Conservation (phyloP, 2,888 invertebrate genomes). For the Agrypnus murinus region DNA sequence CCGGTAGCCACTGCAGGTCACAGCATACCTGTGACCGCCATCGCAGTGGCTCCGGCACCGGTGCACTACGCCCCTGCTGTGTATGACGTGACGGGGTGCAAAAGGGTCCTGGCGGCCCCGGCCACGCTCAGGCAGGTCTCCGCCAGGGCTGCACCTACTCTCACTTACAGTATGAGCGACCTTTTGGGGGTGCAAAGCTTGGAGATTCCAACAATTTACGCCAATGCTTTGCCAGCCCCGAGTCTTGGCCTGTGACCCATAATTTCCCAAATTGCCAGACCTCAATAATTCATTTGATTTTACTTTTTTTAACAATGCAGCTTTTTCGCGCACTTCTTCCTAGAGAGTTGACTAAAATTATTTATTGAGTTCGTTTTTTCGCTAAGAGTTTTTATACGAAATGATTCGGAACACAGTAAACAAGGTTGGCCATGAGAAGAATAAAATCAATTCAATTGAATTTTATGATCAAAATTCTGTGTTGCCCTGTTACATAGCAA, state of each 20-base stretch:
- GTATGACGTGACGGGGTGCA: slow-evolving; percentile 74
- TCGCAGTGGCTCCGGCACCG: slow-evolving; percentile 68
- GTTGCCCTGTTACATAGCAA: too few relatives aligned
- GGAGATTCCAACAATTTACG: slow-evolving; percentile 82
- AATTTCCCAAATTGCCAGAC: slow-evolving; percentile 58
- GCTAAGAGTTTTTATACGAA: too few relatives aligned
- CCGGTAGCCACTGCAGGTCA: slow-evolving; percentile 62
- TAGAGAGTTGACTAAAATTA: too few relatives aligned
- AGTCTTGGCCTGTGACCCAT: slow-evolving; percentile 82
- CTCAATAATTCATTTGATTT: slow-evolving; percentile 36
- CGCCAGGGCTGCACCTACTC: slow-evolving; percentile 74
- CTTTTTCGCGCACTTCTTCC: neutral
- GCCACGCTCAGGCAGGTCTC: slow-evolving; percentile 72
- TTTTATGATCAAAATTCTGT: too few relatives aligned
- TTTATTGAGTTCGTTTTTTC: too few relatives aligned
- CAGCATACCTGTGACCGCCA: slow-evolving; percentile 65
- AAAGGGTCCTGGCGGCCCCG: slow-evolving; percentile 76
- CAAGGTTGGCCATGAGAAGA: too few relatives aligned
- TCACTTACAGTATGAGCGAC: slow-evolving; percentile 82
- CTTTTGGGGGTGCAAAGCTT: slow-evolving; percentile 82
- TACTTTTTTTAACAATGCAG: neutral
- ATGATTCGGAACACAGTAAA: too few relatives aligned
- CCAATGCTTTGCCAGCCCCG: slow-evolving; percentile 77
- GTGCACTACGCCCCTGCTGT: slow-evolving; percentile 69
- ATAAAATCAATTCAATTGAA: too few relatives aligned